Base-by-base conservation (phyloP, 2,797 vertebrate species). In the Coregonus sp. region DNA sequence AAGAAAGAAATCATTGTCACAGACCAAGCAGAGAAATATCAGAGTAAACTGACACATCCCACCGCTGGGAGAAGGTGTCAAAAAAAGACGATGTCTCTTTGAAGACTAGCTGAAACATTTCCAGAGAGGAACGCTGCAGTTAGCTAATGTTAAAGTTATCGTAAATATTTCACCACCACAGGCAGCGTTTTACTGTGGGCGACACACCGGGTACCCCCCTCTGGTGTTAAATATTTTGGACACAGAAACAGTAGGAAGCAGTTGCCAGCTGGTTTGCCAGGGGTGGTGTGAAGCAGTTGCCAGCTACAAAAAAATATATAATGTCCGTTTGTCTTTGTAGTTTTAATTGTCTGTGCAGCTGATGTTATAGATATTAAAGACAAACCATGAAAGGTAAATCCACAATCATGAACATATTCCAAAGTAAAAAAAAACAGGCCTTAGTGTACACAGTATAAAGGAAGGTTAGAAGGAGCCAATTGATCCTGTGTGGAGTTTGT, bases 61-160 rank as follows among this genome's bases (percentile, higher is more conserved):
- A 80, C 79, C 81, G 63, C 70, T 84, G 85, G 81, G 65, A 88
- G 73, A 85, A 82, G 35, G 75, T 82, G 83, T 83, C 71, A 2
- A 47, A 2, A 47, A 86, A 56, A 80, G 79, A 61, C 6, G 25
- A 78, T 75, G 66, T n/a, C 18, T 65, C 25, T 84, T 81, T 59
- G 72, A 86, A 81, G 73, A 78, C 59, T 20, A 67, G 65, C 20
- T 68, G 33, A 67, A 7, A 81, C 68, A 72, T 81, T 86, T 86
- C 84, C 15, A 78, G 80, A 77, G 72, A 85, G 75, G 81, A 84
- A 84, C 66, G 81, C 77, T 84, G 78, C 40, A 29, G 76, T 73
- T 75, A 83, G 80, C 0, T 16, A 25, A 25, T 20, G 52, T 33
- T 12, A 76, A 78, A 78, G 73, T 83, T 86, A 75, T 84, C 81